Conservation (phyloP, 37 sponge, comb jelly and placozoan species). For the Beroe forskalii region DNA sequence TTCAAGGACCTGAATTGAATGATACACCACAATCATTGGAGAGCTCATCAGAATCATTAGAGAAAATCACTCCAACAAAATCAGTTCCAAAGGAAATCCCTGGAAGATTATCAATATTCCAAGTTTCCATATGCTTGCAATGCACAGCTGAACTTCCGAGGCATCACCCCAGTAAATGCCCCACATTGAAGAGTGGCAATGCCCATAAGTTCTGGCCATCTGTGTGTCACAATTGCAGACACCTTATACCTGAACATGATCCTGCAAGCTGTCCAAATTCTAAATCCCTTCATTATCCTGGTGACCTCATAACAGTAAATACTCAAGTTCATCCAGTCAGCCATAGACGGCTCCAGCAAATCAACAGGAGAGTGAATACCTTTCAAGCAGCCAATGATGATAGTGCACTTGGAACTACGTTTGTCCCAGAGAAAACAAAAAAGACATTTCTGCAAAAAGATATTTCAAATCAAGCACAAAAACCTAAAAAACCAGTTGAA, state of each 20-base stretch:
- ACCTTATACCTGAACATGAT: conserved; percentile 9
- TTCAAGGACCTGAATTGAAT: too few species aligned
- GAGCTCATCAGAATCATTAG: background rate
- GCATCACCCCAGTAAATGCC: conserved; percentile 12
- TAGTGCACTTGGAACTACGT: background rate
- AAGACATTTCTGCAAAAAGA: background rate
- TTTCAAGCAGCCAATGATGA: background rate
- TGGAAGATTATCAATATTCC: background rate
- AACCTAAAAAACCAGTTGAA: background rate
- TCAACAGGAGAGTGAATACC: background rate
- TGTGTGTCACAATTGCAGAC: background rate
- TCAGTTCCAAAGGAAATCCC: background rate
- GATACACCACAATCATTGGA: background rate
- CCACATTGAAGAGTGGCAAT: background rate
- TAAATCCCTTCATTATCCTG: background rate
- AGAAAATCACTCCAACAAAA: background rate
- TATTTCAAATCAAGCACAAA: background rate
- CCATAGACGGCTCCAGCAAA: background rate
- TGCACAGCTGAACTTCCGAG: background rate
- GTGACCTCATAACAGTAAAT: background rate
- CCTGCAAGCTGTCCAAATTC: conserved; percentile 16
- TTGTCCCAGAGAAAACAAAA: background rate
- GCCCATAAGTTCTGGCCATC: background rate
- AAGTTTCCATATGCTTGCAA: background rate
- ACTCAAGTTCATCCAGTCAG: background rate